Evolutionary conservation across 2,797 vertebrate genomes (phyloP).

Genomic region (Macroramphosus scolopax): DNA sequence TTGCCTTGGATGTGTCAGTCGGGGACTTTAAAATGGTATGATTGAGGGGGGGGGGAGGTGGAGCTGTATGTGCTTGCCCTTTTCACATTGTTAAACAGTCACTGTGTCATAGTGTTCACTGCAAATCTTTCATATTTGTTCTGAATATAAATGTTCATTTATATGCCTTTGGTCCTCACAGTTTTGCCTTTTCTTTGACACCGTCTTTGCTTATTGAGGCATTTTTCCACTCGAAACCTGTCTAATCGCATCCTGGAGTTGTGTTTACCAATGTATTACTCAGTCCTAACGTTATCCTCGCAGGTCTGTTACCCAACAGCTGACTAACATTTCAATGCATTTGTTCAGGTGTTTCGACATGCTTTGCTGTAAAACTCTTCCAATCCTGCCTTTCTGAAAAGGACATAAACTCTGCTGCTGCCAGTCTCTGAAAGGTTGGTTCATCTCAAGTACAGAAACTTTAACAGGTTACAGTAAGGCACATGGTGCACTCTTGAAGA

Average conservation of each 20-base stretch:
- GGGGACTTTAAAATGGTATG: too few relatives aligned
- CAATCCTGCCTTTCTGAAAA: slow-evolving; percentile 98
- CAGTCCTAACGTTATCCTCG: slow-evolving; percentile 47
- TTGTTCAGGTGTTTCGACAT: slow-evolving; percentile 90
- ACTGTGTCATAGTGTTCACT: too few relatives aligned
- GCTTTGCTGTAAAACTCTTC: slow-evolving; percentile 96
- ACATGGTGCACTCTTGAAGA: neutral
- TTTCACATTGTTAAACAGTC: too few relatives aligned
- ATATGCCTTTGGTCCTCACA: slow-evolving; percentile 3
- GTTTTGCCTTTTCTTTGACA: neutral
- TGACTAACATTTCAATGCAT: slow-evolving; percentile 49
- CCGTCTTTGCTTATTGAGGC: slow-evolving; percentile 9
- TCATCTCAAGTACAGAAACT: slow-evolving; percentile 57
- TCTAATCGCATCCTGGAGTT: slow-evolving; percentile 33
- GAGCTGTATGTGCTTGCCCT: too few relatives aligned
- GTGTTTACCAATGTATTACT: slow-evolving; percentile 44
- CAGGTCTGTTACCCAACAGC: slow-evolving; percentile 57
- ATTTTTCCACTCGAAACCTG: slow-evolving; percentile 25
- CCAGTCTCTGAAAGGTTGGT: slow-evolving; percentile 90
- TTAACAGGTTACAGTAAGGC: neutral
- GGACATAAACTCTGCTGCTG: slow-evolving; percentile 92
- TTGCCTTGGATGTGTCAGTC: too few relatives aligned
- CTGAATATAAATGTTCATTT: neutral
- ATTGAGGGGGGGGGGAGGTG: too few relatives aligned
- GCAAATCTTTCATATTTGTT: neutral